Evolutionary conservation across 2,113 vertebrate genomes (phyloP), one percentile per base, ranked within the genome.

Genomic region (Nicator chloris): DNA sequence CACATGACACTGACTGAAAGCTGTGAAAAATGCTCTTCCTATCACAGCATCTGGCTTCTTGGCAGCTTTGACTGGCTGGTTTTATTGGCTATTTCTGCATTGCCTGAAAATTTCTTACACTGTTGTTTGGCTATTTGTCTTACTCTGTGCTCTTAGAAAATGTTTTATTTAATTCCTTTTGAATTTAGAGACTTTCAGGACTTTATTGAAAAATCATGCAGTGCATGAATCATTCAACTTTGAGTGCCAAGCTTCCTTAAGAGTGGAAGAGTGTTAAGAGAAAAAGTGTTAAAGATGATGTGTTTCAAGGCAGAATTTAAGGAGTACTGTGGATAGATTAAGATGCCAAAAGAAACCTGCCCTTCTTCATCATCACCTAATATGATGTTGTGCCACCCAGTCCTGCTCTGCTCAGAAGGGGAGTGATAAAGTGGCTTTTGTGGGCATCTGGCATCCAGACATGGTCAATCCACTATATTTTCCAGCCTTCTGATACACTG

Each of bases 161-260:
- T 53, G 26, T 86, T 96, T 93, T 88, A 28, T 92, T 82, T 94
- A 39, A 84, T 78, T 94, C 7, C 16, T 39, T 44, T n/a, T 89
- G 82, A 77, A 89, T 86, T 87, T 60, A 87, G 80, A 91, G 35
- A 35, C 60, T 61, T 70, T 96, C n/a, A 82, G 69, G 23, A 72
- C 66, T 88, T 92, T 84, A n/a, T 51, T 82, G 28, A 70, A 90
- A 87, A 97, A 54, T 56, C 66, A 42, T 28, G 12, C 33, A 47
- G 7, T 73, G 35, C 16, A 50, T 51, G 24, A 61, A 84, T 87
- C n/a, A 72, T 33, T 86, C n/a, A 53, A 78, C 51, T 61, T 42
- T 65, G 35, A 63, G 30, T 65, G 53, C 12, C n/a, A 80, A 81
- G 19, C 5, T 78, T 50, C 35, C 47, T 57, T 66, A 45, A 51